Evolutionary conservation across 1,140 invertebrate species (phyloP), one percentile per base, ranked within the genome.

Genomic region (Drosophila sp.): DNA sequence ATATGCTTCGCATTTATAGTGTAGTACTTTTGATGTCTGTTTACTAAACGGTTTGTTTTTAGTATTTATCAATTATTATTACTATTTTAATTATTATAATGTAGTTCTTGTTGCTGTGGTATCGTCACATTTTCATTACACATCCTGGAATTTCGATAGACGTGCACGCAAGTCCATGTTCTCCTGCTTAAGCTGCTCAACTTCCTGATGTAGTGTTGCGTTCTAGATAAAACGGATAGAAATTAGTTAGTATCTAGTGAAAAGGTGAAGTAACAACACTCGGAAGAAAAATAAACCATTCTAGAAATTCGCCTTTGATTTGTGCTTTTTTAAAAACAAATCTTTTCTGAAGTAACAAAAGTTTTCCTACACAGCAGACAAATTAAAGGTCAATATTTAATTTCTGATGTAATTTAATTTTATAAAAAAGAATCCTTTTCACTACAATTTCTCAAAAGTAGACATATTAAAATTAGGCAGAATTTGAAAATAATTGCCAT

Each of bases 101-200:
- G 76, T 90, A 82, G 77, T 89, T n/a, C n/a, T n/a, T 90, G 79
- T 82, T 90, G 84, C 82, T 84, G 75, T 90, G 78, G 78, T 72
- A 62, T 79, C 76, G 76, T 89, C 79, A 89, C 76, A 83, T 83
- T 79, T 50, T 69, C 38, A 83, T 95, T 96, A 96, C 89, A 96
- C 95, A 91, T 97, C 96, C 92, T 95, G 95, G 93, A 95, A 96
- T 93, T 97, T 97, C 84, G 95, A 95, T 92, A 98, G 93, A 93
- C 96, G 95, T 91, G 97, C 96, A 91, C 96, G 95, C 83, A 98
- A 94, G 90, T 96, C 94, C 92, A 96, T 94, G 92, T 98, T 98
- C 93, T 98, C 97, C 93, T 97, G 97, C 93, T 97, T 97, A 92
- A 98, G 93, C 92, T 96, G 94, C 92, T 97, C 97, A 91, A 97